Conservation (phyloP, 1,140 invertebrate species). For the Asbolus verrucosus region DNA sequence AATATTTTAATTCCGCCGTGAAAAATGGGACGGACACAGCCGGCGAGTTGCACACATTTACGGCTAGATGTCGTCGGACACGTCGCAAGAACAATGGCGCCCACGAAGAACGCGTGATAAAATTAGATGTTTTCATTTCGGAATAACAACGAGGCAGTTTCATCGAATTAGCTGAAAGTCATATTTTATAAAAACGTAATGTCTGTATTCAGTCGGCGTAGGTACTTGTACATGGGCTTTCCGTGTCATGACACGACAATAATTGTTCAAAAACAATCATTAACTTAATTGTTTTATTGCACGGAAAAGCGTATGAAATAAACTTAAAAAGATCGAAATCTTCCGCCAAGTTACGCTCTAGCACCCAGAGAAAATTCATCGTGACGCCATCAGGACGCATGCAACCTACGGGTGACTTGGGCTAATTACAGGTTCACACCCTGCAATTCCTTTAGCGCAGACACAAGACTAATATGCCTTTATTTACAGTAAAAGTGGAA, state of each 20-base stretch:
- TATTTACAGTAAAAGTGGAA: too few species aligned
- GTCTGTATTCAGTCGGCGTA: not conserved
- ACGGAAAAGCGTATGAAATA: constrained; percentile 5
- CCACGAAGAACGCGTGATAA: constrained; percentile 18
- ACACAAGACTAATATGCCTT: too few species aligned
- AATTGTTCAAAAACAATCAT: not conserved
- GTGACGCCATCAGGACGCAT: constrained; percentile 21
- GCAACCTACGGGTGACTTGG: not conserved
- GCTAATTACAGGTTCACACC: constrained; percentile 17
- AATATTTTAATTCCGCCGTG: constrained; percentile 40
- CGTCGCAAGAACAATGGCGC: constrained; percentile 27
- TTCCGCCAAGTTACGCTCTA: constrained; percentile 1
- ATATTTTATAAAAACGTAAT: too few species aligned
- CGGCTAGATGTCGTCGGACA: constrained; percentile 13
- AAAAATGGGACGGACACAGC: constrained; percentile 32
- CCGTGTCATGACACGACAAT: not conserved
- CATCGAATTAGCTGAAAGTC: too few species aligned
- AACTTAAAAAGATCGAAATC: constrained; percentile 25
- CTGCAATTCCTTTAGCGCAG: not conserved
- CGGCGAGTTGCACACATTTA: constrained; percentile 1
- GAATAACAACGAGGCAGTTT: constrained; percentile 6
- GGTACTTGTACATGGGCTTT: not conserved
- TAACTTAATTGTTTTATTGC: constrained; percentile 2
- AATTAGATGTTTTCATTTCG: constrained; percentile 15
- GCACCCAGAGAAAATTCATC: constrained; percentile 5